A percentile compares a stretch with the other conserved stretches of the same genome.
These are phyloP conservation scores for Mola mola DNA, from an alignment of 2,113 vertebrate genomes.

Conservation along the genomic window DNA sequence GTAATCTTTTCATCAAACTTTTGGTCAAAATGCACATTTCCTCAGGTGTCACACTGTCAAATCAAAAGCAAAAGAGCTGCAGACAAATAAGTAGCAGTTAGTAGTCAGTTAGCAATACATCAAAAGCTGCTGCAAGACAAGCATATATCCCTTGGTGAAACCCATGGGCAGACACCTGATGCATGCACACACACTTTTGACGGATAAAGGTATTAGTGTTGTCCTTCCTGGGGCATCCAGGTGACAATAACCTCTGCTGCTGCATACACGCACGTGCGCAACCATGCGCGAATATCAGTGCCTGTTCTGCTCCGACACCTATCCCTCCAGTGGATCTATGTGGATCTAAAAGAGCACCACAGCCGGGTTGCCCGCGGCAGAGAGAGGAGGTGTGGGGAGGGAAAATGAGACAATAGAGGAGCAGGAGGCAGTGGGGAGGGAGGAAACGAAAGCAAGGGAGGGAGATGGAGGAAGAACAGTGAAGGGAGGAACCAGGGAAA, in stretches of 20 bases:
- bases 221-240: conserved; percentile 49
- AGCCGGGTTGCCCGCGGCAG: conserved; percentile 42
- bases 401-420: background rate
- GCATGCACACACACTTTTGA: conserved; percentile 7
- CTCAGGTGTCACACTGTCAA: too few relatives aligned
- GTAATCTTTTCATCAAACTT: too few relatives aligned
- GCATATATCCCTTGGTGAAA: conserved; percentile 17
- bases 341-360: conserved; percentile 44
- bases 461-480: conserved; percentile 30
- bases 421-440: background rate
- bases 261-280: background rate
- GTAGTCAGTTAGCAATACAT: background rate
- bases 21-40: too few relatives aligned
- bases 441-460: conserved; percentile 41
- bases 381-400: conserved; percentile 19
- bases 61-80: too few relatives aligned
- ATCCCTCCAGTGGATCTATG: conserved; percentile 24
- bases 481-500: conserved; percentile 39
- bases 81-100: too few relatives aligned
- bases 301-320: conserved; percentile 37
- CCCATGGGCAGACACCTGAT: conserved; percentile 41
- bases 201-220: conserved; percentile 2
- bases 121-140: conserved; percentile 19
- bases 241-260: conserved; percentile 14
- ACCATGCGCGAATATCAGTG: background rate